phyloP scores from a whole-genome alignment of 2,888 invertebrate species.

The Xylota segnis region DNA sequence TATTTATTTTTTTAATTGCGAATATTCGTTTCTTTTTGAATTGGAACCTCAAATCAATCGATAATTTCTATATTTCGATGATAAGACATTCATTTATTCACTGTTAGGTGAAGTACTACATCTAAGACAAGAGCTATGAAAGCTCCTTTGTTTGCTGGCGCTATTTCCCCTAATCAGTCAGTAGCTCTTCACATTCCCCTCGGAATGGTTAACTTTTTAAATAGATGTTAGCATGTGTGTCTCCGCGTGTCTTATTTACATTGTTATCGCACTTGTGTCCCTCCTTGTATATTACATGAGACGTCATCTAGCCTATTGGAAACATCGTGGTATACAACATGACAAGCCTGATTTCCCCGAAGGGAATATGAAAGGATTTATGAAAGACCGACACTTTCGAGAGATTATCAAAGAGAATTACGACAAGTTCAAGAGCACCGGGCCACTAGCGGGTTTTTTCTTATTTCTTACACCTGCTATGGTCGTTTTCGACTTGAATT shows the following conservation, averaged over 20 bases:
- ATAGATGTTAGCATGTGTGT: background rate
- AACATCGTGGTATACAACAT: constrained; percentile 80
- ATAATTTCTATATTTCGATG: background rate
- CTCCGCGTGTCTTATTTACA: background rate
- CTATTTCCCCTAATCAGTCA: background rate
- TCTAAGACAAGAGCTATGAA: background rate
- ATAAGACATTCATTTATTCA: no score
- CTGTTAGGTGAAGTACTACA: background rate
- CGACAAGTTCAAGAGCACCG: constrained; percentile 79
- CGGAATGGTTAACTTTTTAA: background rate
- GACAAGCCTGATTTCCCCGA: constrained; percentile 80
- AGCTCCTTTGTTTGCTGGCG: background rate
- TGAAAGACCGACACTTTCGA: constrained; percentile 77
- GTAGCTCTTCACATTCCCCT: background rate
- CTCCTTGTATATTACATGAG: background rate
- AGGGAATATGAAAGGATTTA: constrained; percentile 78
- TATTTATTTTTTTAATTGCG: no score
- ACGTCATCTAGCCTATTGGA: constrained; percentile 75
- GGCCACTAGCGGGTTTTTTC: constrained; percentile 81
- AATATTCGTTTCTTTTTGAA: no score
- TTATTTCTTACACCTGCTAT: constrained; percentile 80
- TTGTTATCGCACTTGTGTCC: background rate
- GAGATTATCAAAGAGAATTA: constrained; percentile 80
- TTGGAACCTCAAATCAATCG: no score
- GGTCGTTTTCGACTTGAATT: constrained; percentile 81